Base-by-base conservation (phyloP, 2,888 invertebrate genomes). In the Nysson spinosus region DNA sequence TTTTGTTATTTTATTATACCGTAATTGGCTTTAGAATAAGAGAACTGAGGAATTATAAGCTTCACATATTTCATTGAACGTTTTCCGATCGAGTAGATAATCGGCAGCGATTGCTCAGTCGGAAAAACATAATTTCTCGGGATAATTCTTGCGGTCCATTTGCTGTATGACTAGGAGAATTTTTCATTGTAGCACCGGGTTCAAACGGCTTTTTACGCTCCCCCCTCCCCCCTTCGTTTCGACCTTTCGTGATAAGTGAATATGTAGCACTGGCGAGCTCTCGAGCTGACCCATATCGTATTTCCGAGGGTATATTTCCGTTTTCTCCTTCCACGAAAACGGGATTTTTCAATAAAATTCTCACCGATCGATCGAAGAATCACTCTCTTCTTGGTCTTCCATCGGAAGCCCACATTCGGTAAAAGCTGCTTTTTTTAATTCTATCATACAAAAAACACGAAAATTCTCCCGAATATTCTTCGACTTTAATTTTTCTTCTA, bases 241-340 rank as follows among this genome's bases (percentile, higher is more conserved):
- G 44, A 28, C 26, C 58, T 54, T 51, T 42, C 46, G 35, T 50
- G 55, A 50, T 58, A 71, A 66, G 68, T 44, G 58, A 66, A 74
- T 62, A 65, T 60, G 68, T 60, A 72, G 52, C 67, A 57, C 56
- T 69, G 56, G 58, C 66, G 58, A 54, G 46, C 55, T 51, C 58
- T 69, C 39, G 28, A 52, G 62, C 17, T 67, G 63, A 74, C 73
- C 73, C 60, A 68, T 62, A 68, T 72, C 62, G 37, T 47, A 52
- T 60, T 43, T 40, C 37, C 46, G 30, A 44, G 20, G 24, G n/a
- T 46, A 40, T 34, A 24, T 39, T 51, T 24, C 14, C n/a, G 42
- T 37, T 19, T 28, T 34, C 20, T 37, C 42, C 11, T 7, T 32
- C 17, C 22, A 11, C 14, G 14, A 9, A 35, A 44, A 40, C 43